Base-by-base conservation (phyloP, 2,888 invertebrate genomes). In the Polia nebulosa region DNA sequence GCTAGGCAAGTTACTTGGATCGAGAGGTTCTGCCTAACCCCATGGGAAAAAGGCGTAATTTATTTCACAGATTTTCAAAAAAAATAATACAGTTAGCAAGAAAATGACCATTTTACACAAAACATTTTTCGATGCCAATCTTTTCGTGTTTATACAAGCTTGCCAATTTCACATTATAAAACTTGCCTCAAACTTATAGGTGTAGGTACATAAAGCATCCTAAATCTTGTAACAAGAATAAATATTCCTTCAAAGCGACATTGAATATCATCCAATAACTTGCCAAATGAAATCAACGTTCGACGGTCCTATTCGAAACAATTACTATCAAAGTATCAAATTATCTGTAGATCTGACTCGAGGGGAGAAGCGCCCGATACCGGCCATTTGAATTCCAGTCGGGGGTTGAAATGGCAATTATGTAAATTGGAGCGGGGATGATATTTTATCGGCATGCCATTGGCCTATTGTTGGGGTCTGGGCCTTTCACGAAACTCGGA, bases 361-460 rank as follows among this genome's bases (percentile, higher is more conserved):
- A 55, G 49, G 32, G 51, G 63, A 59, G 58, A 52, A 17, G 52
- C 27, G 20, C 0, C 47, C 29, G 53, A 64, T 84, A 82, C 68
- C 69, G 61, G 64, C 61, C 56, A 68, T 75, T 78, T 62, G 60
- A 84, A 84, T 82, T 71, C 77, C 60, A 44, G 47, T 58, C 51
- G 27, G 29, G 69, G 51, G 56, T 72, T 53, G 72, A 71, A 65
- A 66, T 64, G 69, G 71, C 83, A 82, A 84, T 78, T 83, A 80
- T 78, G 78, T 78, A 81, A 79, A 79, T 81, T 17, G 60, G 27
- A 32, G 51, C 58, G 47, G 9, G 51, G 65, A 72, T 75, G 65
- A 84, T 78, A 82, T 84, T 84, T 79, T 78, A 82, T 83, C 78
- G 63, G 58, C 47, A 63, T 59, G 29, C 51, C 64, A 39, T 57